A percentile compares a stretch with the other conserved stretches of the same genome.
Evolutionary conservation across 2,888 invertebrate species (phyloP).

Genomic region (Tuberolachnus salignus): DNA sequence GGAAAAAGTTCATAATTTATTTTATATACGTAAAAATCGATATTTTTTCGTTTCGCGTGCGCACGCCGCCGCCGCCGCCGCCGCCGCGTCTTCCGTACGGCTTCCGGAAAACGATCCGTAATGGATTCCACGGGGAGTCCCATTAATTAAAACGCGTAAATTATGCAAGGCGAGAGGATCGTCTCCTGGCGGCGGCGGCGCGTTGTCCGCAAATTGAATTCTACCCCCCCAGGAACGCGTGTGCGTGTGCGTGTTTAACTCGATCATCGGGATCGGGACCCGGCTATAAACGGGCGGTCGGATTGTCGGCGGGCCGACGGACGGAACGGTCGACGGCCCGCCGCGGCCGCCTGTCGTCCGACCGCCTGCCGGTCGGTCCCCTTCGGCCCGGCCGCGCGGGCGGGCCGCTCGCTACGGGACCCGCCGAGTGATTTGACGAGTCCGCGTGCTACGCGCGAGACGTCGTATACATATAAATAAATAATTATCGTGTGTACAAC

Average conservation of each 20-base stretch:
- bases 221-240: constrained; percentile 10
- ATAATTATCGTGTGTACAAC: too few species aligned
- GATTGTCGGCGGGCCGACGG: too few species aligned
- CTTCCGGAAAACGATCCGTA: constrained; percentile 52
- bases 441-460: background rate
- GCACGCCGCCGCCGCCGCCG: background rate
- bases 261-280: too few species aligned
- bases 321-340: too few species aligned
- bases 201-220: constrained; percentile 46
- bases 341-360: too few species aligned
- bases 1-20: too few species aligned
- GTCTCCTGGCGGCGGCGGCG: background rate
- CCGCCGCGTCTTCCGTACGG: background rate
- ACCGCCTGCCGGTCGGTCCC: too few species aligned
- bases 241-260: background rate
- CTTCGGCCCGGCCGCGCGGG: too few species aligned
- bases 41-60: background rate
- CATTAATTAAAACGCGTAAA: constrained; percentile 56
- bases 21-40: background rate
- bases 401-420: too few species aligned
- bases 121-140: constrained; percentile 55
- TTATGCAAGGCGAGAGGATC: constrained; percentile 52
- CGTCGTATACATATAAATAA: too few species aligned
- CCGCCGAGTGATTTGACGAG: background rate
- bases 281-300: too few species aligned